Percentiles rank a stretch among this genome's conserved stretches.
These are phyloP conservation scores for Tenualosa thibaudeaui DNA, from an alignment of 2,797 vertebrate genomes.

Conservation along the genomic window DNA sequence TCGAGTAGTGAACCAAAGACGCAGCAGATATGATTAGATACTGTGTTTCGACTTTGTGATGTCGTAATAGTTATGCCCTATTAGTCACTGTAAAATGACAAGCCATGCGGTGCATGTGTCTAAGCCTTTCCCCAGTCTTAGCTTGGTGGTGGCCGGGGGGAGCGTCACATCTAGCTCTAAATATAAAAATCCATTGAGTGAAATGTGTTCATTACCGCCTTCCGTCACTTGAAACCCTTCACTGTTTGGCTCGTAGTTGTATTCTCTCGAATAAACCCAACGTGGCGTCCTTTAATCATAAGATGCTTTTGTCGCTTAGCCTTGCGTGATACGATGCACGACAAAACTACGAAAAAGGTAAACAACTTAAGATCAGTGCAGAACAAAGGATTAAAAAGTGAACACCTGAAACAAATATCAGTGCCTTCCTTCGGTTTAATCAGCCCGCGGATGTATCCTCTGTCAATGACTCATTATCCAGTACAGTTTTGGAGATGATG, in stretches of 20 bases:
- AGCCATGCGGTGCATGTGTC: conserved; percentile 50
- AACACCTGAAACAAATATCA: background rate
- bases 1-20: conserved; percentile 11
- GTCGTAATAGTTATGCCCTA: conserved; percentile 25
- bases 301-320: conserved; percentile 30
- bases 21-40: conserved; percentile 58
- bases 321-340: conserved; percentile 24
- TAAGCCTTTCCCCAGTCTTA: conserved; percentile 41
- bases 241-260: conserved; percentile 23
- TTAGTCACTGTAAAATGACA: conserved; percentile 52
- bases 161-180: conserved; percentile 56
- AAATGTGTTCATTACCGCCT: conserved; percentile 63
- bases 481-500: conserved; percentile 25
- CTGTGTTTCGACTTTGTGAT: conserved; percentile 20
- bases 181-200: conserved; percentile 68
- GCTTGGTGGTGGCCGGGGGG: conserved; percentile 45
- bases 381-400: background rate
- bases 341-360: conserved; percentile 37
- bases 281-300: conserved; percentile 17
- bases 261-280: conserved; percentile 9
- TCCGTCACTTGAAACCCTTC: conserved; percentile 57
- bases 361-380: conserved; percentile 32
- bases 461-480: background rate
- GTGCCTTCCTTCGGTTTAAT: background rate
- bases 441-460: background rate